Base-by-base conservation (phyloP, 2,113 vertebrate species). In the Hyaena hyaena region DNA sequence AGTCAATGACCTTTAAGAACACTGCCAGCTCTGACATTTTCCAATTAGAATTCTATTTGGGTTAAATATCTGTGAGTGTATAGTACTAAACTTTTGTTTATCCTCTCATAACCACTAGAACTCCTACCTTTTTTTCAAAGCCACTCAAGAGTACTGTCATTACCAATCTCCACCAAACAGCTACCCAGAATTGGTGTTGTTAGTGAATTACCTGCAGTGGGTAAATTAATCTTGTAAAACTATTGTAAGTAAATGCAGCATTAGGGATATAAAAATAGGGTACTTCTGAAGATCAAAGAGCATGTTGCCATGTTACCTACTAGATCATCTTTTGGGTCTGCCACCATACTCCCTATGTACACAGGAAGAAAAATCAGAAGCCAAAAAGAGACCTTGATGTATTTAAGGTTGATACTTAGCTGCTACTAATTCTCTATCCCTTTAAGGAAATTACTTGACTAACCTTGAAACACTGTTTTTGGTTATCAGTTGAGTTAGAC, bases 151-250 rank as follows among this genome's bases (percentile, higher is more conserved):
- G 11, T 73, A 68, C 26, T 45, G 1, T 66, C 39, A 86, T 35
- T 58, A 77, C 35, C 14, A 76, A 21, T 31, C 24, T 17, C 31
- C 33, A 87, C 24, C 68, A 68, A 24, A 82, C 7, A 85, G 53
- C 26, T 15, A 90, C 31, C 50, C 43, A 55, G 66, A 93, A 82
- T 7, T 87, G 24, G 8, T 33, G 11, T 16, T 81, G 33, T 58
- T 76, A 53, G 39, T 81, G 58, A 82, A 82, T 45, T 95, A 39
- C 16, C 71, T 15, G 53, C 31, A 87, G 33, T 43, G 16, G 35
- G 79, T 21, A 93, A 93, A 93, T 74, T 92, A 74, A 92, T 33
- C 28, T 68, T 88, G 14, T 16, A 97, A 82, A 94, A 71, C 35
- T 43, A 65, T 33, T 74, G 17, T 26, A 31, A 80, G 79, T 58